These are phyloP conservation scores for Beris chalybata DNA, from an alignment of 2,888 invertebrate species.

Conservation along the genomic window DNA sequence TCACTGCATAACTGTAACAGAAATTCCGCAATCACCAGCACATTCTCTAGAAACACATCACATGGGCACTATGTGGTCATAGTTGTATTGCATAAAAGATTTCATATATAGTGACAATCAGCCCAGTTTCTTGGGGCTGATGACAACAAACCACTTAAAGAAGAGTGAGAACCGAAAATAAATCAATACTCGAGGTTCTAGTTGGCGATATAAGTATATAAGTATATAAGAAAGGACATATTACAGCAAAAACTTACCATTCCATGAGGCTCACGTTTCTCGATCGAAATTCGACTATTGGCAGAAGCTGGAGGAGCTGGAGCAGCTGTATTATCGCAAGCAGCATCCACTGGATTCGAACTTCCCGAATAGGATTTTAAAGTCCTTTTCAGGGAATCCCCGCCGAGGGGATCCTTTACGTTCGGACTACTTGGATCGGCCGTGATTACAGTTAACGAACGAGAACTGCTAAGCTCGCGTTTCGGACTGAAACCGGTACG, in stretches of 20 bases:
- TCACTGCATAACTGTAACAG: slow-evolving; percentile 12
- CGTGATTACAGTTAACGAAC: slow-evolving; percentile 37
- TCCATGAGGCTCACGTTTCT: slow-evolving; percentile 42
- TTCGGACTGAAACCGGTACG: slow-evolving; percentile 33
- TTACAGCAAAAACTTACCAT: slow-evolving; percentile 40
- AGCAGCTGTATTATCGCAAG: neutral
- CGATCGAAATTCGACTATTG: slow-evolving; percentile 24
- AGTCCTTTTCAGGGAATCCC: slow-evolving; percentile 29
- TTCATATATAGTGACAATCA: slow-evolving; percentile 19
- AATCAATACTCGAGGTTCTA: slow-evolving; percentile 17
- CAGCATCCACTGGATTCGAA: slow-evolving; percentile 10
- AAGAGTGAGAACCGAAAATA: slow-evolving; percentile 4
- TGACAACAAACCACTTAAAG: slow-evolving; percentile 14
- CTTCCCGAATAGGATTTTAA: slow-evolving; percentile 12
- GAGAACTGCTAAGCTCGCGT: slow-evolving; percentile 31
- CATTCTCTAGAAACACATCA: slow-evolving; percentile 10
- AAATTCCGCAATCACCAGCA: slow-evolving; percentile 26
- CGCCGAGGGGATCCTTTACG: slow-evolving; percentile 30
- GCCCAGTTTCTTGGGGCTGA: slow-evolving; percentile 14
- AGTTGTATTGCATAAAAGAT: slow-evolving; percentile 3
- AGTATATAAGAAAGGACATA: neutral
- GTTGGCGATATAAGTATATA: slow-evolving; percentile 10
- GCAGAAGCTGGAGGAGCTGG: slow-evolving; percentile 10
- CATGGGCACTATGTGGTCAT: slow-evolving; percentile 3
- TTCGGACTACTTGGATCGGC: slow-evolving; percentile 33